Evolutionary conservation across 2,888 invertebrate genomes (phyloP).

Genomic region (Seira musarum): DNA sequence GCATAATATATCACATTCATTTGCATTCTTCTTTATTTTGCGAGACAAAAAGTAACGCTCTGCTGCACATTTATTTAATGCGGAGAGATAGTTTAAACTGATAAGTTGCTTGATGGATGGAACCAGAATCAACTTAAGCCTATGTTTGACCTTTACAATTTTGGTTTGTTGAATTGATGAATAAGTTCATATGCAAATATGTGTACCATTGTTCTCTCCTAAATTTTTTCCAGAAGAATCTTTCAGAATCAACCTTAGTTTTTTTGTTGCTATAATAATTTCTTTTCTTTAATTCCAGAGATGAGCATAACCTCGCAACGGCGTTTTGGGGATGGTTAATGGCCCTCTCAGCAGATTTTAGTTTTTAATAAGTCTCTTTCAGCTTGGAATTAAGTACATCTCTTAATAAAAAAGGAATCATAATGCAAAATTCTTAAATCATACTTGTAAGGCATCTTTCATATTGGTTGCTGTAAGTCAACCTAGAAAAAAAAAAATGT

Average conservation of each 20-base stretch:
- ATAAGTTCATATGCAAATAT: not conserved
- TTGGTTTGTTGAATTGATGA: not conserved
- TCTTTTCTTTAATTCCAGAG: constrained; percentile 48
- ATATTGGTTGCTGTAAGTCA: too few relatives aligned
- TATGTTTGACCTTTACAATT: constrained; percentile 11
- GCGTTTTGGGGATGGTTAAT: constrained; percentile 55
- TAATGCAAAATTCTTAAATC: not conserved
- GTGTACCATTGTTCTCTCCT: not conserved
- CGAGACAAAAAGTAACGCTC: constrained; percentile 11
- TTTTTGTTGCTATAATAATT: not conserved
- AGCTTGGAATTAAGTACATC: not conserved
- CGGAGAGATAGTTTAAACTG: not conserved
- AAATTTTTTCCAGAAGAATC: not conserved
- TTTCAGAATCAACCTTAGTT: not conserved
- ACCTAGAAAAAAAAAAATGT: not conserved
- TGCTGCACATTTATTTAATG: not conserved
- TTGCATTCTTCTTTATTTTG: not conserved
- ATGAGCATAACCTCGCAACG: constrained; percentile 57
- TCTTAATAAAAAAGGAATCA: not conserved
- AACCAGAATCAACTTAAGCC: not conserved
- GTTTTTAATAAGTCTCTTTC: not conserved
- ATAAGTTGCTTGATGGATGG: constrained; percentile 9
- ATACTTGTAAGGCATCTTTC: too few relatives aligned
- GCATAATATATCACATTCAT: not conserved
- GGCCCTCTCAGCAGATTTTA: constrained; percentile 52